Base-by-base conservation (phyloP, 2,888 invertebrate species). In the Ichneumon xanthorius region DNA sequence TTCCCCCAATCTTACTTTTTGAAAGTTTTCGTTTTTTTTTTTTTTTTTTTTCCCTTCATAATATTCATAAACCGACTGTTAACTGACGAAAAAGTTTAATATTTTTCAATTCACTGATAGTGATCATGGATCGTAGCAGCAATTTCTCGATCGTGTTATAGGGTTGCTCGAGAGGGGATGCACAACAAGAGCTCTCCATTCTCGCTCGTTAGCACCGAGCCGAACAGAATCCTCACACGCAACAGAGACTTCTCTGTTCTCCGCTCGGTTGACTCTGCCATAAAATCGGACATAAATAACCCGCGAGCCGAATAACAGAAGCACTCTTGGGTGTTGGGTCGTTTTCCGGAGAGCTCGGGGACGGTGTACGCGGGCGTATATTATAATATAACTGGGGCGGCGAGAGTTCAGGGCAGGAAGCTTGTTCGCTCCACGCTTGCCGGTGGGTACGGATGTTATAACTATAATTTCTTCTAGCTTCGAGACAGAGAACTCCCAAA, bases 251-350 rank as follows among this genome's bases (percentile, higher is more conserved):
- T 87, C 88, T 86, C 88, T 89, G 89, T 89, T 89, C 87, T 85
- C 84, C 16, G 79, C 71, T 63, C 79, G 86, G 82, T 84, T 84
- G 77, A 87, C 81, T 82, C 80, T 79, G 80, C 85, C 86, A 87
- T 88, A 88, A 89, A 89, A 88, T 87, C 87, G 80, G 86, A 88
- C 88, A 87, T 89, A 89, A 89, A 89, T 89, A 89, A 89, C 86
- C 83, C 87, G 79, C 70, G 82, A 81, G 82, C 79, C 85, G 76
- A 88, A 88, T 88, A 86, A 87, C 87, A 83, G 87, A 80, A 84
- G 82, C 82, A 79, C 71, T 80, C 80, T 79, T 78, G 68, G 77
- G 70, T 45, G 71, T 81, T 53, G 72, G 65, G 50, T 65, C 50
- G 67, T 67, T 37, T 19, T 40, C 76, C 37, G 65, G 37, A 33